Conservation (phyloP, 2,888 invertebrate species). For the Cremastinae sp. region DNA sequence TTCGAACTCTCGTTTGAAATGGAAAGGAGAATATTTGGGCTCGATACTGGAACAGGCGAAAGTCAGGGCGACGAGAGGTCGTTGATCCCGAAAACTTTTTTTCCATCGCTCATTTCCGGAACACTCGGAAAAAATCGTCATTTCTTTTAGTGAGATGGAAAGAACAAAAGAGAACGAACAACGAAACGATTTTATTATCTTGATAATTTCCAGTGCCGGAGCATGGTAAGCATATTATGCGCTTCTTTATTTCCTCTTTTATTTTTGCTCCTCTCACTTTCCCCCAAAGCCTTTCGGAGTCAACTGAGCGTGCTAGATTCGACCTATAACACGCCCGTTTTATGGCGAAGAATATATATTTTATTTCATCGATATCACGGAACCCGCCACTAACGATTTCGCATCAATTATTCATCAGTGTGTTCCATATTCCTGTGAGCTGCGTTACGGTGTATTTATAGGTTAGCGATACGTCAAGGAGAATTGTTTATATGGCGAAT, state of each 20-base stretch:
- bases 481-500: neutral
- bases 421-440: conserved; percentile 21
- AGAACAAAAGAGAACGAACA: conserved; percentile 11
- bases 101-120: too few relatives aligned
- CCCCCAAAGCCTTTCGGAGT: conserved; percentile 27
- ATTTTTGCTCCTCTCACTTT: conserved; percentile 12
- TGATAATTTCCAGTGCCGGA: conserved; percentile 45
- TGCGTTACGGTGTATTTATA: conserved; percentile 38
- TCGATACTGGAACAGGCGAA: neutral
- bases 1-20: too few relatives aligned
- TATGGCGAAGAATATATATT: conserved; percentile 31
- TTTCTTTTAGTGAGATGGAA: neutral
- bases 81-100: conserved; percentile 20
- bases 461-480: conserved; percentile 25
- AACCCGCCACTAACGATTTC: conserved; percentile 46
- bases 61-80: neutral
- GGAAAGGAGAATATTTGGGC: too few relatives aligned
- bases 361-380: conserved; percentile 41
- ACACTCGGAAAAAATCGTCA: conserved; percentile 3
- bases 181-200: conserved; percentile 46
- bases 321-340: conserved; percentile 34
- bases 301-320: conserved; percentile 5
- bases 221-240: conserved; percentile 32
- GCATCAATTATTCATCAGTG: conserved; percentile 55
- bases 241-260: conserved; percentile 27